Evolutionary conservation across 37 sponge, comb jelly and placozoan genomes (phyloP).

Genomic region (Tethya wilhelma): DNA sequence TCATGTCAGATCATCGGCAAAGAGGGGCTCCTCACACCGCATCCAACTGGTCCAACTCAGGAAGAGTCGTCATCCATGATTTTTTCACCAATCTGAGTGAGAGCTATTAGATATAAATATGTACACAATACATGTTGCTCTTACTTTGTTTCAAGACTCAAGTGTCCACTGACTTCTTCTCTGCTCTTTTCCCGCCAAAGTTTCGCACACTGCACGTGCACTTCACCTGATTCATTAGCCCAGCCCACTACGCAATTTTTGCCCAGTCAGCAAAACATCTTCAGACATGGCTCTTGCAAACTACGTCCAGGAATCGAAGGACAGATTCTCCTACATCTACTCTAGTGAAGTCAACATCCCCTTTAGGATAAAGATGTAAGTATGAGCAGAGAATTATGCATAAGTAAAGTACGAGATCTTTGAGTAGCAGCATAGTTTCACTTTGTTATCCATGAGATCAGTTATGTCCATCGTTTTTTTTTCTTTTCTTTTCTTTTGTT

Average conservation of each 20-base stretch:
- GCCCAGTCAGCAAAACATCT: not conserved
- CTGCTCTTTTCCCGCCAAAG: not conserved
- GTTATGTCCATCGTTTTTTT: not conserved
- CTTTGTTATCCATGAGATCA: not conserved
- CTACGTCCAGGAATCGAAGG: constrained; percentile 59
- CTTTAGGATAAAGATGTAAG: constrained; percentile 87
- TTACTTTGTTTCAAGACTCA: too few species aligned
- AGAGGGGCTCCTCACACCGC: constrained; percentile 81
- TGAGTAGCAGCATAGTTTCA: not conserved
- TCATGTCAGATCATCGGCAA: constrained; percentile 84
- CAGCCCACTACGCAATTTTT: not conserved
- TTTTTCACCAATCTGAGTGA: constrained; percentile 5
- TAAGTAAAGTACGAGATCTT: not conserved
- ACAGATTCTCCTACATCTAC: constrained; percentile 83
- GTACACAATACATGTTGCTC: too few species aligned
- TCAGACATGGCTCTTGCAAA: constrained; percentile 50
- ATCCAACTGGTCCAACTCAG: constrained; percentile 20
- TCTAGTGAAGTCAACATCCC: constrained; percentile 80
- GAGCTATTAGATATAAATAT: too few species aligned
- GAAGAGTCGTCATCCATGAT: not conserved
- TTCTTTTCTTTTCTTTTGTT: not conserved
- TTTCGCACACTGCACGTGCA: too few species aligned
- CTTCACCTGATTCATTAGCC: too few species aligned
- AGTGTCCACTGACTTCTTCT: too few species aligned
- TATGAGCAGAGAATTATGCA: not conserved